Evolutionary conservation across 2,888 invertebrate species (phyloP).

Genomic region (Hipparchia semele): DNA sequence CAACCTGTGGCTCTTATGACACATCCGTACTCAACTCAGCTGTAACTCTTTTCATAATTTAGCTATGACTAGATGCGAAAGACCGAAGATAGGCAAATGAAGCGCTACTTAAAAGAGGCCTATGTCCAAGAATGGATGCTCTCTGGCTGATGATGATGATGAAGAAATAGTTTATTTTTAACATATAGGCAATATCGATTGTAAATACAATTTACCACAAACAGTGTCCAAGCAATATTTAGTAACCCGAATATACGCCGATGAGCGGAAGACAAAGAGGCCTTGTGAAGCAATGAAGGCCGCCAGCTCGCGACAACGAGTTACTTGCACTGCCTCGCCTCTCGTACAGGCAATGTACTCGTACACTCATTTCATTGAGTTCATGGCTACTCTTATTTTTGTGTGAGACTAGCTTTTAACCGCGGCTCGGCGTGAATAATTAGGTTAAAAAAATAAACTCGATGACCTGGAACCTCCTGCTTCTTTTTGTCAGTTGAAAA

Average conservation of each 20-base stretch:
- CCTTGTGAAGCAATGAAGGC: conserved; percentile 80
- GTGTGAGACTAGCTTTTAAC: conserved; percentile 47
- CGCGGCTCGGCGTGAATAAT: background rate
- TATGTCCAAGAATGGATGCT: no score
- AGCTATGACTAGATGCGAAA: no score
- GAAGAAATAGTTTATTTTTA: background rate
- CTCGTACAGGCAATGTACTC: conserved; percentile 63
- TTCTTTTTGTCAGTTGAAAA: no score
- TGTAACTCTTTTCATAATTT: no score
- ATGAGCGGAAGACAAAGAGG: conserved; percentile 62
- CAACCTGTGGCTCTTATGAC: no score
- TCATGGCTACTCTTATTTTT: conserved; percentile 79
- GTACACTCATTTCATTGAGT: conserved; percentile 66
- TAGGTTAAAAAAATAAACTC: background rate
- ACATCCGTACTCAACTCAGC: no score
- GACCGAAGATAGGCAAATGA: no score
- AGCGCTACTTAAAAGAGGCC: background rate
- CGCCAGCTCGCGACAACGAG: conserved; percentile 64
- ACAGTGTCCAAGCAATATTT: background rate
- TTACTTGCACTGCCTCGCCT: conserved; percentile 44
- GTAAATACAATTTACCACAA: no score
- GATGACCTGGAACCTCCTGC: no score
- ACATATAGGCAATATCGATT: background rate
- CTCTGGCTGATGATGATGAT: no score
- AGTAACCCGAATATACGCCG: conserved; percentile 16